Evolutionary conservation across 1,140 invertebrate species (phyloP).

Genomic region (Frieseomelitta varia): DNA sequence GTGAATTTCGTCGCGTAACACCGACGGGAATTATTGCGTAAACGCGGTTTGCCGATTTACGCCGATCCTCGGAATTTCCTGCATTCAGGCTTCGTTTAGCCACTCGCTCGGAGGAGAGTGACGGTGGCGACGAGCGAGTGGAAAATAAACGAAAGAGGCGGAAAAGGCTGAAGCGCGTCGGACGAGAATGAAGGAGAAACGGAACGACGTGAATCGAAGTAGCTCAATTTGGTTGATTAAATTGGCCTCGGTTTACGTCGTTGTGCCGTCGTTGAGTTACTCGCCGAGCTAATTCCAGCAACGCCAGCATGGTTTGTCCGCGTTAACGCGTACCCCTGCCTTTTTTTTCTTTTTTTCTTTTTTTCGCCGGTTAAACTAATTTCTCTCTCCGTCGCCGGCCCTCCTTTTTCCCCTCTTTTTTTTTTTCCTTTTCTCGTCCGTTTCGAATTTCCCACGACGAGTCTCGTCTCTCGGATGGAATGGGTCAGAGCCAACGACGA

Average conservation of each 20-base stretch:
- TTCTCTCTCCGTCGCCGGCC: too few species aligned
- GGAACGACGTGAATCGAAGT: conserved; percentile 53
- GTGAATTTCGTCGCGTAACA: not conserved
- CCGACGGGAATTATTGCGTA: not conserved
- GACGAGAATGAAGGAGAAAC: not conserved
- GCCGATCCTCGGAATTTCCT: not conserved
- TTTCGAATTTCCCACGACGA: too few species aligned
- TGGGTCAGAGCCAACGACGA: too few species aligned
- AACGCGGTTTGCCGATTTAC: not conserved
- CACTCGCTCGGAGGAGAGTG: not conserved
- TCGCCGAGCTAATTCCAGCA: not conserved
- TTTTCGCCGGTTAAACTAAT: too few species aligned
- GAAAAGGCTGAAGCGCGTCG: not conserved
- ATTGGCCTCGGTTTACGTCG: conserved; percentile 52
- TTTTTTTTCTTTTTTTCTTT: not conserved
- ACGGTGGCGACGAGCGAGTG: too few species aligned
- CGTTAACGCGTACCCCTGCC: not conserved
- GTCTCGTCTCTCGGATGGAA: too few species aligned
- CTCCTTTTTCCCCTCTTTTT: too few species aligned
- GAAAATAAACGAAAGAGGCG: not conserved
- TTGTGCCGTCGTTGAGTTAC: conserved; percentile 1
- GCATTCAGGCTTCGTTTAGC: not conserved
- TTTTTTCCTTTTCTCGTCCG: too few species aligned
- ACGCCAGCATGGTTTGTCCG: not conserved
- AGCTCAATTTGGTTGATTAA: conserved; percentile 65